Evolutionary conservation across 2,888 invertebrate genomes (phyloP), one percentile per base, ranked within the genome.

Genomic region (Slavum lentiscoides): DNA sequence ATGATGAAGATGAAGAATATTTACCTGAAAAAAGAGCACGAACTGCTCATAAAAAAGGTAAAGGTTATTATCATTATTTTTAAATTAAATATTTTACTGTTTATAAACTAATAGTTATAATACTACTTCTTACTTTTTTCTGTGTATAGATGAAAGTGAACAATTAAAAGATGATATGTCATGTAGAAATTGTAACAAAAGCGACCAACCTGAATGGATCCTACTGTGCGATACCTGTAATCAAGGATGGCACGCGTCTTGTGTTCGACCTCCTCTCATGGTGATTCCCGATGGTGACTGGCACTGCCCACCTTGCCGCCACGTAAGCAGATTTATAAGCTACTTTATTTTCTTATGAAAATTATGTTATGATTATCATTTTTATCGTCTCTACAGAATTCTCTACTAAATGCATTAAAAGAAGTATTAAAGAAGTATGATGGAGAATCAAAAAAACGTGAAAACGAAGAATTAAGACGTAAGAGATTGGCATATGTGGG

Each of bases 221-320:
- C 88, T 99, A 76, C 88, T 99, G 62, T 99, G 98, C 86, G 98
- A 99, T 88, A 90, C 90, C 83, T 99, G 98, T 87, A 97, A 99
- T 87, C 91, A 90, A 83, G 98, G 98, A n/a, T 98, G 96, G 91
- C 98, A 99, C 88, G 97, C 96, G 83, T 94, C 95, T 66, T 99
- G 98, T 86, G 90, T 98, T 61, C 91, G 94, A 83, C 98, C 98
- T 0, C 91, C 96, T 82, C 90, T 99, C 64, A 92, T 97, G 88
- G 91, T 95, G 53, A 94, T 99, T 85, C 99, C 98, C 0, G 96
- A 97, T 86, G 98, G 98, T 0, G 95, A 97, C 87, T 99, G 98
- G 99, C 96, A 91, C 88, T 99, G 99, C 87, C 98, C 98, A 55
- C 94, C 95, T 0, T 99, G 98, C 87, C 94, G 96, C 87, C 98